Percentiles rank a stretch among this genome's conserved stretches.
These are phyloP conservation scores for Nixonia krombeini DNA, from an alignment of 1,140 invertebrate genomes.

Conservation along the genomic window DNA sequence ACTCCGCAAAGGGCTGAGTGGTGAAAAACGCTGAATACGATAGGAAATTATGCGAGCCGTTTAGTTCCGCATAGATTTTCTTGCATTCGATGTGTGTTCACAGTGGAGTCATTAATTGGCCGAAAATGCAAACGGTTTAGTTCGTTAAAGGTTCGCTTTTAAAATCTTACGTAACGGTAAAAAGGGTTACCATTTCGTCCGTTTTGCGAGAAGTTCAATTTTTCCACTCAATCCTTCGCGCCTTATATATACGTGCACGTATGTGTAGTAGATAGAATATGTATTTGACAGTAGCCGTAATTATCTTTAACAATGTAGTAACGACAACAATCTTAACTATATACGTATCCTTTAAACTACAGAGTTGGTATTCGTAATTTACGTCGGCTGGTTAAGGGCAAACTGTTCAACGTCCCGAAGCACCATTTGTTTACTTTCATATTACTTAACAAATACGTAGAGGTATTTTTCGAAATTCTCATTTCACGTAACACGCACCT, in stretches of 20 bases:
- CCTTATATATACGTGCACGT: conserved; percentile 4
- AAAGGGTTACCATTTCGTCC: conserved; percentile 3
- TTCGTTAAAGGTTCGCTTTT: no score
- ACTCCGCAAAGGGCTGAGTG: conserved; percentile 21
- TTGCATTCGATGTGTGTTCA: not conserved
- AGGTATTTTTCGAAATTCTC: conserved; percentile 24
- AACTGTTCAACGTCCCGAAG: conserved; percentile 38
- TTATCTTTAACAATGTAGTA: conserved; percentile 16
- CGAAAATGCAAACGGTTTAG: no score
- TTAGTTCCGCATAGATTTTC: no score
- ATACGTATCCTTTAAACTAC: conserved; percentile 29
- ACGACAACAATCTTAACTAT: conserved; percentile 23
- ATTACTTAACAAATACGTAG: conserved; percentile 42
- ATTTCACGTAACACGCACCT: conserved; percentile 5
- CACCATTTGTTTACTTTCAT: conserved; percentile 52
- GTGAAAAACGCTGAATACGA: conserved; percentile 17
- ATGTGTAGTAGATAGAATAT: conserved; percentile 5
- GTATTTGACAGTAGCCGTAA: conserved; percentile 9
- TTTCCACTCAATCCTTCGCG: conserved; percentile 32
- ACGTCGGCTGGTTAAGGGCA: conserved; percentile 12
- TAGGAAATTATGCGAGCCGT: no score
- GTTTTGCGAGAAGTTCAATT: no score
- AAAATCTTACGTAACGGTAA: not conserved
- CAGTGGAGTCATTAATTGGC: no score
- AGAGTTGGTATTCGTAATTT: conserved; percentile 25